Evolutionary conservation across 2,888 invertebrate species (phyloP).

Genomic region (Eristalinus aeneus): DNA sequence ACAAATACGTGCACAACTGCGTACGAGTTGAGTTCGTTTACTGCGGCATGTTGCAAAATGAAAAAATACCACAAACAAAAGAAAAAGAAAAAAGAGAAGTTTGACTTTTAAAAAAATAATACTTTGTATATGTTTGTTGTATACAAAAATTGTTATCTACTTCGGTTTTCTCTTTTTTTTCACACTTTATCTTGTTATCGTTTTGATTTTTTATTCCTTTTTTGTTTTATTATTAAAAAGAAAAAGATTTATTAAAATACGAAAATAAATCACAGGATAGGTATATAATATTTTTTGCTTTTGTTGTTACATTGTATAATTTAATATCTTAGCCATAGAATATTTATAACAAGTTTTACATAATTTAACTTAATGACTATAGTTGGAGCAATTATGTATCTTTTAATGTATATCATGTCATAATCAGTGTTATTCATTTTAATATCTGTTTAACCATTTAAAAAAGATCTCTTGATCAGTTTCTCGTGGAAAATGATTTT

Average conservation of each 20-base stretch:
- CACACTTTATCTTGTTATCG: background rate
- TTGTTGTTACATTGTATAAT: constrained; percentile 17
- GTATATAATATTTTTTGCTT: constrained; percentile 43
- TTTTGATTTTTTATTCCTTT: background rate
- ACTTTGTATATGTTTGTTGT: constrained; percentile 55
- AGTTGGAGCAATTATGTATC: constrained; percentile 62
- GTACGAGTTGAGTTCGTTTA: background rate
- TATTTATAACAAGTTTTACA: constrained; percentile 70
- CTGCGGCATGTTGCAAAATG: background rate
- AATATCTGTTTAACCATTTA: background rate
- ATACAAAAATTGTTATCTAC: constrained; percentile 28
- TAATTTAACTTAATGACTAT: constrained; percentile 70
- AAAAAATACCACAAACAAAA: background rate
- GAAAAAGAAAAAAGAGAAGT: constrained; percentile 27
- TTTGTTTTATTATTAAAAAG: constrained; percentile 48
- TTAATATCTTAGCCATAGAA: constrained; percentile 59
- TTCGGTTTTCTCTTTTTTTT: constrained; percentile 7
- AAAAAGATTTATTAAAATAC: constrained; percentile 67
- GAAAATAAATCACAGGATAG: constrained; percentile 71
- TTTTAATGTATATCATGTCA: background rate
- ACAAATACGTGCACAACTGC: constrained; percentile 37
- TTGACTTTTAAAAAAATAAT: constrained; percentile 57
- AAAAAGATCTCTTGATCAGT: background rate
- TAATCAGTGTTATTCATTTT: background rate
- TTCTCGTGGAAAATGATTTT: constrained; percentile 49